Conservation (phyloP, 2,797 vertebrate species). For the Morus bassanus region DNA sequence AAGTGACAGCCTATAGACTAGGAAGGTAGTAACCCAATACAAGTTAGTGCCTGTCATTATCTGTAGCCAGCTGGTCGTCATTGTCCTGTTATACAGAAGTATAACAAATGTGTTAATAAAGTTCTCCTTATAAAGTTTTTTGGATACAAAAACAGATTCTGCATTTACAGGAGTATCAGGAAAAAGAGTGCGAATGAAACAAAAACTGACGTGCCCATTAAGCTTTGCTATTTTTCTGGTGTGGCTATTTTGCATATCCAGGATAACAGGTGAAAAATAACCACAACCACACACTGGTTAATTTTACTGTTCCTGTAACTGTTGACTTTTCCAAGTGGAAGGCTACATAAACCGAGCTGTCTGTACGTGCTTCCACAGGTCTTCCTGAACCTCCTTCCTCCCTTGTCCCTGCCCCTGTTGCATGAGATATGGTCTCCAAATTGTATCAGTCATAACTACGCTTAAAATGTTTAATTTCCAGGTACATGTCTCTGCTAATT, state of each 20-base stretch:
- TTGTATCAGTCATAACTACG: neutral
- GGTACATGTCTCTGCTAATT: neutral
- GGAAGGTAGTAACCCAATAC: neutral
- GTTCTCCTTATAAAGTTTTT: neutral
- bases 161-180: neutral
- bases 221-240: neutral
- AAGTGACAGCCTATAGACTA: neutral
- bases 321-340: neutral
- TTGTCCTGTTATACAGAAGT: neutral
- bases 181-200: neutral
- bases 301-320: neutral
- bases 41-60: slow-evolving; percentile 2
- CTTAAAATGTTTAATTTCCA: neutral
- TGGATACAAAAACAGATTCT: neutral
- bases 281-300: neutral
- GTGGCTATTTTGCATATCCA: neutral
- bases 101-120: slow-evolving; percentile 4
- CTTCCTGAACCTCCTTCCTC: neutral
- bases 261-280: neutral
- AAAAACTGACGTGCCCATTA: neutral
- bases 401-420: neutral
- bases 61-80: neutral
- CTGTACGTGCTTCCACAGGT: neutral
- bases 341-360: neutral
- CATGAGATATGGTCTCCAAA: neutral